Conservation (phyloP, 1,140 invertebrate genomes). For the Papilio polytes region DNA sequence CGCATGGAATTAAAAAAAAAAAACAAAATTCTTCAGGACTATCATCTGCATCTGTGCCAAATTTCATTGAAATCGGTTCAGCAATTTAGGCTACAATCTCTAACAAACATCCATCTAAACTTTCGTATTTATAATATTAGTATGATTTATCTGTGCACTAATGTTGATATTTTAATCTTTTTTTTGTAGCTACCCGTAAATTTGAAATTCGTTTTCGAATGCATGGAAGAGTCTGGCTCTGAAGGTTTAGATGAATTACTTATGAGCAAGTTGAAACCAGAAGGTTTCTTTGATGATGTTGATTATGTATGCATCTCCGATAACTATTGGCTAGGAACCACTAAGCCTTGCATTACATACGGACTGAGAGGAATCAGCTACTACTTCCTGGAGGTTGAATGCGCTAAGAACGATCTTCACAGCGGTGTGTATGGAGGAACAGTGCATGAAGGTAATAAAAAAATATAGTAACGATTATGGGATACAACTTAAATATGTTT, state of each 20-base stretch:
- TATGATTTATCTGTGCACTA: not conserved
- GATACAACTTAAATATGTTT: not conserved
- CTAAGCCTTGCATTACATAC: constrained; percentile 98
- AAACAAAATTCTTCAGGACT: too few relatives aligned
- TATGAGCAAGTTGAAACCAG: constrained; percentile 81
- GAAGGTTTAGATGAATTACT: constrained; percentile 97
- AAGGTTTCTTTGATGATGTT: constrained; percentile 91
- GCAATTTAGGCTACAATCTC: too few relatives aligned
- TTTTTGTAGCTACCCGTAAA: constrained; percentile 91
- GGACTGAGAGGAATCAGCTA: constrained; percentile 97
- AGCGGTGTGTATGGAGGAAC: constrained; percentile 97
- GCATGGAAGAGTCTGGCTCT: constrained; percentile 99
- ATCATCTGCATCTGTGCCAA: too few relatives aligned
- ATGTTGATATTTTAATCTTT: constrained; percentile 35
- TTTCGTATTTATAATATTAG: constrained; percentile 2
- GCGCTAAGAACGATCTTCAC: constrained; percentile 96
- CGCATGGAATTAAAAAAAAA: too few relatives aligned
- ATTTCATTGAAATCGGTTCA: too few relatives aligned
- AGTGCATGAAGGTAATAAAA: constrained; percentile 86
- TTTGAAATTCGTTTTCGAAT: constrained; percentile 98
- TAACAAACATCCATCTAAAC: too few relatives aligned
- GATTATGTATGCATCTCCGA: constrained; percentile 99
- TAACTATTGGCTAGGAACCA: constrained; percentile 99
- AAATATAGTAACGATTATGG: not conserved
- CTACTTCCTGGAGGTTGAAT: constrained; percentile 95